These are phyloP conservation scores for Beris morrisii DNA, from an alignment of 2,888 invertebrate genomes.

Conservation along the genomic window DNA sequence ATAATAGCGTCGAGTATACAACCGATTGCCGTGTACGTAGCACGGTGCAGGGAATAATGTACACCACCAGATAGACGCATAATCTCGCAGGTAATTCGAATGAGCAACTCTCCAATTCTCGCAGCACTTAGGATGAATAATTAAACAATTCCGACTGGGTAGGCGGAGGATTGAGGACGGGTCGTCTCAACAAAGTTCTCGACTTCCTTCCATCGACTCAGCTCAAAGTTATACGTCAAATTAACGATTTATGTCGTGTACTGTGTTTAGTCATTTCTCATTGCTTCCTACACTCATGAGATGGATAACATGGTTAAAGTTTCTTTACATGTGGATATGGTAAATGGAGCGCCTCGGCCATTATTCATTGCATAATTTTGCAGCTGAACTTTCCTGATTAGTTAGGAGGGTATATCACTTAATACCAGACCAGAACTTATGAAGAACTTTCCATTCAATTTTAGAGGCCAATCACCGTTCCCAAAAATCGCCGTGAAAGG, in stretches of 20 bases:
- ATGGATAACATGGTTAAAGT: no score
- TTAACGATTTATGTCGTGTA: slow-evolving; percentile 21
- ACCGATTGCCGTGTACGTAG: not conserved
- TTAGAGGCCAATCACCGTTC: no score
- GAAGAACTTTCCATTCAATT: no score
- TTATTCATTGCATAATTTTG: no score
- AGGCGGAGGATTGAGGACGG: not conserved
- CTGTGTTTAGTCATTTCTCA: slow-evolving; percentile 24
- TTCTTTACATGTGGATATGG: no score
- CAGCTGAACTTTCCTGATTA: no score
- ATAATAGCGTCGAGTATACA: not conserved
- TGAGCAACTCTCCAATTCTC: not conserved
- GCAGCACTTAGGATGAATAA: slow-evolving; percentile 23
- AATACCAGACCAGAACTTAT: no score
- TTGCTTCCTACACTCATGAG: not conserved
- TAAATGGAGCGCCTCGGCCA: no score
- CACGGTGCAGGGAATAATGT: not conserved
- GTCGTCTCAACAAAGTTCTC: not conserved
- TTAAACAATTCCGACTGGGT: slow-evolving; percentile 17
- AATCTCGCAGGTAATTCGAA: not conserved
- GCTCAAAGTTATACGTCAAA: slow-evolving; percentile 24
- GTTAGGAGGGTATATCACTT: no score
- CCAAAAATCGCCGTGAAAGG: no score
- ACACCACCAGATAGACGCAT: not conserved
- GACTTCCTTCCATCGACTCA: not conserved